Conservation (phyloP, 2,113 vertebrate species). For the Austrofundulus limnaeus region DNA sequence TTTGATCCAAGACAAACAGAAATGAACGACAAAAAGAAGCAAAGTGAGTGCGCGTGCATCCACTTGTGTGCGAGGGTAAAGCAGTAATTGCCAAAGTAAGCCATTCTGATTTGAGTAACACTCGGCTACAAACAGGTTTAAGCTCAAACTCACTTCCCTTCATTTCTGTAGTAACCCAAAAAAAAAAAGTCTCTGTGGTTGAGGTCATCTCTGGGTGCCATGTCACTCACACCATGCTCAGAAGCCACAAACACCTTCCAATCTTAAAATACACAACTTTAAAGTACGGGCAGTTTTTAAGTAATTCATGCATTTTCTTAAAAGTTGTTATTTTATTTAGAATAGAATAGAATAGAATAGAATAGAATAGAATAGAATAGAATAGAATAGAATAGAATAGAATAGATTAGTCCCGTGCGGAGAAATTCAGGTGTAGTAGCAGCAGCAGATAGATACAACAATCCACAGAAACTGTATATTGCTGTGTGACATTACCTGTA, state of each 20-base stretch:
- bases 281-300: background rate
- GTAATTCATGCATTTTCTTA: background rate
- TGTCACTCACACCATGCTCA: conserved; percentile 41
- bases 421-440: too few species aligned
- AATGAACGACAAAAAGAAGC: conserved; percentile 46
- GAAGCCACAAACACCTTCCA: conserved; percentile 2
- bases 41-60: conserved; percentile 15
- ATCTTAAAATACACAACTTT: background rate
- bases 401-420: too few species aligned
- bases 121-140: conserved; percentile 39
- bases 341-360: too few species aligned
- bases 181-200: background rate
- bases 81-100: conserved; percentile 45
- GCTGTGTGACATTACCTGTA: too few species aligned
- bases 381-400: too few species aligned
- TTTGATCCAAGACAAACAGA: conserved; percentile 64
- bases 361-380: too few species aligned
- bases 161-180: conserved; percentile 17
- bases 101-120: conserved; percentile 49
- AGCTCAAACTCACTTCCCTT: conserved; percentile 15
- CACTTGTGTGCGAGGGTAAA: conserved; percentile 18
- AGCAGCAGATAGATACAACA: too few species aligned
- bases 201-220: conserved; percentile 16
- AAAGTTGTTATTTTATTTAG: too few species aligned
- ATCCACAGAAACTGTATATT: too few species aligned